phyloP scores from a whole-genome alignment of 2,888 invertebrate genomes.

The Orchesella flavescens region DNA sequence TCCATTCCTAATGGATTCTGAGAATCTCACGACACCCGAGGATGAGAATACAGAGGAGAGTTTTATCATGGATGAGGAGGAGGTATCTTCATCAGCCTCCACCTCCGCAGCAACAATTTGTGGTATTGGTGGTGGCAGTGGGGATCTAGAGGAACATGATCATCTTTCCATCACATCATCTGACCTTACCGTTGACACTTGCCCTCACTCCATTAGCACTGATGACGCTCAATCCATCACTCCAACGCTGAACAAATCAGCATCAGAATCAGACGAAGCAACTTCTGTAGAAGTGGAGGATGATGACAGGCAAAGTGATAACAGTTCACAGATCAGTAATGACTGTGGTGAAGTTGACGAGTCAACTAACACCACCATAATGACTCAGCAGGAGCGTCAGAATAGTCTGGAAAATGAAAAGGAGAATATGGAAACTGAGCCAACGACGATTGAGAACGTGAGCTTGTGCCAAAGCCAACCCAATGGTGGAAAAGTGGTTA shows the following conservation, averaged over 20 bases:
- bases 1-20: neutral
- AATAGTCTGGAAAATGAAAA: neutral
- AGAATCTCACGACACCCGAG: neutral
- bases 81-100: constrained; percentile 37
- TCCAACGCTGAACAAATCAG: neutral
- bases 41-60: constrained; percentile 38
- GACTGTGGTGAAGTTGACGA: neutral
- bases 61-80: constrained; percentile 43
- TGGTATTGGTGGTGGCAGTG: neutral
- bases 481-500: too few relatives aligned
- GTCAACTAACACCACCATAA: too few relatives aligned
- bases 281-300: neutral
- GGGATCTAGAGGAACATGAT: constrained; percentile 20
- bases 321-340: neutral
- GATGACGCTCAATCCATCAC: constrained; percentile 17
- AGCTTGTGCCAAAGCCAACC: too few relatives aligned
- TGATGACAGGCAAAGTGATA: neutral
- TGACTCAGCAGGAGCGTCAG: neutral
- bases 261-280: neutral
- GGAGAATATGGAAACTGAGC: neutral
- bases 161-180: neutral
- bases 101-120: constrained; percentile 47
- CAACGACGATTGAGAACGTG: neutral
- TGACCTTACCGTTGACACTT: neutral
- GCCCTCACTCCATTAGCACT: neutral